These are phyloP conservation scores for Ptilonorhynchus violaceus DNA, from an alignment of 2,113 vertebrate genomes.

Conservation along the genomic window DNA sequence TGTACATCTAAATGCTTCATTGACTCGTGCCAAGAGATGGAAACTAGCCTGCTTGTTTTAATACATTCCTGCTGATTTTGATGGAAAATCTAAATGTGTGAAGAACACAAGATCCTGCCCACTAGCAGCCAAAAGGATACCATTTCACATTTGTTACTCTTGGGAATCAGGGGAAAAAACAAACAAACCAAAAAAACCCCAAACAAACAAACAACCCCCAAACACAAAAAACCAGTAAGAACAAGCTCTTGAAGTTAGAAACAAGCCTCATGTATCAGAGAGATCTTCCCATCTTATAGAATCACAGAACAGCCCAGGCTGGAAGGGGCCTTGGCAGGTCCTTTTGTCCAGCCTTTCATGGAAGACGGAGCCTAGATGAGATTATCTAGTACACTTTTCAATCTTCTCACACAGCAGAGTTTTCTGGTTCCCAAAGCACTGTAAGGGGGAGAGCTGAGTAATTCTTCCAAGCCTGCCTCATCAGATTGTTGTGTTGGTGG, in stretches of 20 bases:
- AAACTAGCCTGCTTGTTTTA: conserved; percentile 9
- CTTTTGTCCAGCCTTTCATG: background rate
- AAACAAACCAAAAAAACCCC: background rate
- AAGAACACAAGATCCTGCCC: background rate
- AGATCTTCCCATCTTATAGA: background rate
- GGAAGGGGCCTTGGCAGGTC: background rate
- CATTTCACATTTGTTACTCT: background rate
- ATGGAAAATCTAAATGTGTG: background rate
- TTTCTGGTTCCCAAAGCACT: background rate
- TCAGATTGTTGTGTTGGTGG: background rate
- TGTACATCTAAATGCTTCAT: background rate
- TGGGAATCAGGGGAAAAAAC: background rate
- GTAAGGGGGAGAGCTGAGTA: background rate
- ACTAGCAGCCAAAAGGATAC: background rate
- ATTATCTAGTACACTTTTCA: background rate
- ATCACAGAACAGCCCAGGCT: background rate
- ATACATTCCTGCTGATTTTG: background rate
- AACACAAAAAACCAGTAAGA: background rate
- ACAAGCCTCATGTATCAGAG: background rate
- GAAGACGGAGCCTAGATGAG: background rate
- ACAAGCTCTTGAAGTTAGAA: background rate
- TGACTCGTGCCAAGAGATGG: background rate
- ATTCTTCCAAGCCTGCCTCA: background rate
- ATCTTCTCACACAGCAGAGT: background rate
- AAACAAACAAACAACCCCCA: background rate